These are phyloP conservation scores for Himalopsyche anomala DNA, from an alignment of 2,888 invertebrate species.

Conservation along the genomic window DNA sequence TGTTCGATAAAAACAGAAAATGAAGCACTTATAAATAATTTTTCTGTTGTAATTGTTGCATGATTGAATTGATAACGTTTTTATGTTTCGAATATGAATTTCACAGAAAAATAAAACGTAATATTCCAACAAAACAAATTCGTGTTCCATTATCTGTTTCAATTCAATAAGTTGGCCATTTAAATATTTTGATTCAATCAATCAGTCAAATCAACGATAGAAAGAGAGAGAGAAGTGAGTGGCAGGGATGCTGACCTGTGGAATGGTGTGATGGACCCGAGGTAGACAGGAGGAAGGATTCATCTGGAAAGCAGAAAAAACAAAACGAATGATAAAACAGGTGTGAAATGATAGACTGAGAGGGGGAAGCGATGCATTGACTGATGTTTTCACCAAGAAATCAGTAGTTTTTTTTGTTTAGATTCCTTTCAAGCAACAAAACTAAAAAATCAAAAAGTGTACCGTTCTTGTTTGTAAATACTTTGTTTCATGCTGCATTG, in stretches of 20 bases:
- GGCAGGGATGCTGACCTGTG: constrained; percentile 72
- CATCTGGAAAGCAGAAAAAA: constrained; percentile 77
- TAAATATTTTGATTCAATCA: background rate
- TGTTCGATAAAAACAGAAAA: background rate
- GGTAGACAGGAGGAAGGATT: constrained; percentile 76
- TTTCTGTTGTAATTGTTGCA: no score
- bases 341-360: constrained; percentile 49
- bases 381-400: background rate
- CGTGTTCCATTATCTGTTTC: background rate
- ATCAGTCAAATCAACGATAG: background rate
- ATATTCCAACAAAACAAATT: no score
- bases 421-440: background rate
- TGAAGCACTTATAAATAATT: background rate
- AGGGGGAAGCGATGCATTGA: background rate
- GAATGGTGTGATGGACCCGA: constrained; percentile 75
- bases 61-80: no score
- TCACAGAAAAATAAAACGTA: no score
- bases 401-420: background rate
- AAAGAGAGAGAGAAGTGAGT: constrained; percentile 57
- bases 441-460: no score
- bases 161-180: background rate
- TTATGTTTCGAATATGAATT: no score
- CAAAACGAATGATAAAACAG: constrained; percentile 58
- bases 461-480: no score
- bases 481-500: no score